Evolutionary conservation across 2,113 vertebrate species (phyloP), one percentile per base, ranked within the genome.

Genomic region (Ciconia stormi): DNA sequence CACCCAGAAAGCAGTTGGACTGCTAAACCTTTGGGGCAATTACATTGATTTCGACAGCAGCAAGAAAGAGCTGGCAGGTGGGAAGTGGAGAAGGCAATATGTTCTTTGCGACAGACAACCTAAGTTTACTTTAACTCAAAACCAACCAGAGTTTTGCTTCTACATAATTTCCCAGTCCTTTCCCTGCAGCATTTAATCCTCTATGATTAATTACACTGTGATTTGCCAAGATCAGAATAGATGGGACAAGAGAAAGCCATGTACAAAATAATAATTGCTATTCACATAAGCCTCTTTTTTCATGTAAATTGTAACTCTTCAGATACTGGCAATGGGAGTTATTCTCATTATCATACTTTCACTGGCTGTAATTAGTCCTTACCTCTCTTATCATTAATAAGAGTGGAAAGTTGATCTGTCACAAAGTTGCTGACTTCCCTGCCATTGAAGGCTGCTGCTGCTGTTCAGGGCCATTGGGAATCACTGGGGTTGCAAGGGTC

Each of bases 371-470:
- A 89, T 93, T 86, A 49, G 83, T 36, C 17, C 66, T 88, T 65
- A 56, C 74, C 26, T 66, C 55, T 82, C 25, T 53, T 62, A 69
- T 47, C 56, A n/a, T 17, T 52, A 78, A n/a, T 10, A 44, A 61
- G 50, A 84, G 19, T 81, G 36, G 78, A 61, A 82, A 86, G 30
- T n/a, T 56, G 63, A 70, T 79, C 61, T 74, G 19, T 22, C 21
- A 21, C 36, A n/a, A 25, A 0, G 0, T 16, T 42, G 16, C 58
- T 42, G 82, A 46, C 36, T 66, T 61, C 71, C n/a, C n/a, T 32
- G 63, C 30, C 29, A 6, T 9, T 13, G 34, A 8, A 1, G 10
- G 20, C 84, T 47, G 26, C 56, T 29, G 38, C 11, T 53, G 66
- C 65, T 62, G 17, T n/a, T 61, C 20, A 7, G 26, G 34, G 40